Evolutionary conservation across 2,797 vertebrate genomes (phyloP), one percentile per base, ranked within the genome.

Genomic region (Acestrorhynchus altus): DNA sequence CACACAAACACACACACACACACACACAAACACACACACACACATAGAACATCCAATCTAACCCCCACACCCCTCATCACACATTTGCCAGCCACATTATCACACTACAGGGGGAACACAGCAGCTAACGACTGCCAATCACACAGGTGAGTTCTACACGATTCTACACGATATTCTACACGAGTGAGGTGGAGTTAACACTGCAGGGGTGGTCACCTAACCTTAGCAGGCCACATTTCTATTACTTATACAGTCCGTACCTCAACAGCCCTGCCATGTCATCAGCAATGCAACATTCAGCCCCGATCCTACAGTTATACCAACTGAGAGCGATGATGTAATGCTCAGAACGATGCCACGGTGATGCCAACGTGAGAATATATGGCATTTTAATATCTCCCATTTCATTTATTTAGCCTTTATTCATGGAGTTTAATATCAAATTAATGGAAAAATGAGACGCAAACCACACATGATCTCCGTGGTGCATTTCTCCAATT

Each of bases 1-100:
- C 47, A 74, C 61, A 80, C 39, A 78, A 26, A 78, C 10, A 69
- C 28, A 68, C 60, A 69, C 73, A 72, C 61, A 66, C 66, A 66
- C 77, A 75, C 47, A 78, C 69, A 82, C 35, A 86, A 49, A 76
- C 79, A 74, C 57, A 81, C 67, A 81, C 28, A 78, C 42, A 79
- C 12, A 74, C 40, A 69, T 61, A 69, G 59, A 79, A 56, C 76
- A 82, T 82, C 77, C 82, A 85, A 79, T 81, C 78, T 85, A 84
- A 81, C 84, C 80, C 68, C 70, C 79, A 81, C 78, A 82, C 85
- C 82, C 82, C 74, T 72, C 76, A 82, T 83, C 81, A 85, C 70
- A 80, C 81, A 83, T 76, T 79, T 87, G 81, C 86, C 83, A 82
- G 84, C 70, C 82, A 77, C 81, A 84, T 85, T 87, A 87, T 84